Evolutionary conservation across 2,113 vertebrate species (phyloP).

Genomic region (Anarhynchus alexandrinus): DNA sequence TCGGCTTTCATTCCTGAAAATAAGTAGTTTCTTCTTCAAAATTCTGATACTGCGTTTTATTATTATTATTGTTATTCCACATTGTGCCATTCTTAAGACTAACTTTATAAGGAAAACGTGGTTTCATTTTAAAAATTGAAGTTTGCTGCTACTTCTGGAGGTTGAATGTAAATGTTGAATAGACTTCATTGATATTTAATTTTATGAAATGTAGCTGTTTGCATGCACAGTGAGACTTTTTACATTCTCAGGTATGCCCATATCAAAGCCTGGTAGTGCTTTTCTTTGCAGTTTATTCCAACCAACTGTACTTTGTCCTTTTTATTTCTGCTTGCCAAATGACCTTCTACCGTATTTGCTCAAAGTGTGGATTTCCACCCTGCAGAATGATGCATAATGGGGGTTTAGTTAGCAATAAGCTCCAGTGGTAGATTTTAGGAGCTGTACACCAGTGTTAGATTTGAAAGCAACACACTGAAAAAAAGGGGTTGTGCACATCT

Average conservation of each 20-base stretch:
- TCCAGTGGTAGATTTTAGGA: neutral
- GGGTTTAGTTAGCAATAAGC: neutral
- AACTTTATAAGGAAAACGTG: neutral
- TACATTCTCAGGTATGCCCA: neutral
- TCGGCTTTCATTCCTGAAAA: neutral
- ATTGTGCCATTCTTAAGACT: neutral
- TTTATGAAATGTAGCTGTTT: neutral
- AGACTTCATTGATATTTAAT: neutral
- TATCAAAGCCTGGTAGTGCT: neutral
- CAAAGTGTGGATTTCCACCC: neutral
- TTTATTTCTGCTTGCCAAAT: neutral
- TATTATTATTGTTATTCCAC: neutral
- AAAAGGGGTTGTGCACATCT: neutral
- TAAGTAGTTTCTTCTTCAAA: neutral
- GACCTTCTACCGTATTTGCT: neutral
- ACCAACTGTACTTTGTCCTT: neutral
- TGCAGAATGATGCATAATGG: neutral
- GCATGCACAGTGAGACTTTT: neutral
- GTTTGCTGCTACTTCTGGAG: neutral
- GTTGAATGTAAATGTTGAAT: neutral
- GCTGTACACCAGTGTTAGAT: rapidly evolving
- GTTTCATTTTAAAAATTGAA: neutral
- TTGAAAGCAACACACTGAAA: neutral
- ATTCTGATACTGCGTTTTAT: neutral
- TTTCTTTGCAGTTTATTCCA: neutral